A percentile compares a stretch with the other conserved stretches of the same genome.
Evolutionary conservation across 2,888 invertebrate genomes (phyloP).

Genomic region (Leptogaster cylindrica): DNA sequence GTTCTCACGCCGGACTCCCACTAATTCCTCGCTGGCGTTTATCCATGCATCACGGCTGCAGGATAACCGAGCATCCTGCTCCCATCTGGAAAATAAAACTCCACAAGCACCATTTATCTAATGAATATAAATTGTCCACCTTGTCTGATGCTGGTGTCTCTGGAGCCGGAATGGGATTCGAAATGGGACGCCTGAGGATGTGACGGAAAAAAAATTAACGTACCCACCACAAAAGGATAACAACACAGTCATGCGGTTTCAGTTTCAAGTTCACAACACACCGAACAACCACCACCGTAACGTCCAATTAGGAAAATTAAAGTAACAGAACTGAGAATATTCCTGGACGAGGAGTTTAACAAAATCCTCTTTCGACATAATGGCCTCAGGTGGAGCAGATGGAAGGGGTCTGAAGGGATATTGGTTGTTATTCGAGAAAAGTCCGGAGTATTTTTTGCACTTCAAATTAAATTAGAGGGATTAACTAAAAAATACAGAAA

Average conservation of each 20-base stretch:
- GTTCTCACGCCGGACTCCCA: background rate
- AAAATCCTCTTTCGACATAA: background rate
- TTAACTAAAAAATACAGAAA: too few species aligned
- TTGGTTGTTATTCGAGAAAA: too few species aligned
- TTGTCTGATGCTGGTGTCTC: slow-evolving; percentile 37
- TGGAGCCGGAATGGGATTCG: background rate
- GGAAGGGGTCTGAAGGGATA: background rate
- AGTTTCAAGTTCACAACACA: background rate
- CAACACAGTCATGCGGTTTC: background rate
- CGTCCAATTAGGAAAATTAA: slow-evolving; percentile 28
- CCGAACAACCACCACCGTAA: background rate
- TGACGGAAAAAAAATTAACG: background rate
- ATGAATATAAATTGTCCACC: slow-evolving; percentile 45
- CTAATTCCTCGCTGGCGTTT: slow-evolving; percentile 9
- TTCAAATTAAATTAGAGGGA: too few species aligned
- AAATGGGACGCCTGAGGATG: slow-evolving; percentile 7
- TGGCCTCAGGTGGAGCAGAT: background rate
- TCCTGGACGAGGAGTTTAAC: slow-evolving; percentile 4
- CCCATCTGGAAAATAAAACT: slow-evolving; percentile 41
- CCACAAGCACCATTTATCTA: slow-evolving; percentile 43
- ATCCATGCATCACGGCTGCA: background rate
- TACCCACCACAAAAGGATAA: background rate
- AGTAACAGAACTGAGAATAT: slow-evolving; percentile 19
- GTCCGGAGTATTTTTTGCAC: too few species aligned
- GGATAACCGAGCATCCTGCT: slow-evolving; percentile 30